These are phyloP conservation scores for Ageneiosus marmoratus DNA, from an alignment of 2,113 vertebrate species.

Conservation along the genomic window DNA sequence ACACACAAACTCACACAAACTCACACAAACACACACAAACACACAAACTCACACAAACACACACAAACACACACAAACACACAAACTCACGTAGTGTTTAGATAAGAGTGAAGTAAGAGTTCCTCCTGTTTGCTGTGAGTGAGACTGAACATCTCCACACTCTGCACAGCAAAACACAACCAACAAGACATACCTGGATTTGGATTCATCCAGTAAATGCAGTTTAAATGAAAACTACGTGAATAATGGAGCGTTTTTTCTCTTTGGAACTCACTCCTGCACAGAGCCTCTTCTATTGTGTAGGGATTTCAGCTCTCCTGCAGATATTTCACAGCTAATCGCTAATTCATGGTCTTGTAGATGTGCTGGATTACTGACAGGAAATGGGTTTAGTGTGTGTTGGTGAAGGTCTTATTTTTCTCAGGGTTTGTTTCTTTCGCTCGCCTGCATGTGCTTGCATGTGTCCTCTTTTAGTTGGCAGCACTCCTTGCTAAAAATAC, in stretches of 20 bases:
- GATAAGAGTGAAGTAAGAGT: background rate
- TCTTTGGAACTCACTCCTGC: too few relatives aligned
- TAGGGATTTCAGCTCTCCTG: background rate
- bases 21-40: background rate
- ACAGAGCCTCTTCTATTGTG: background rate
- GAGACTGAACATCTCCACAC: background rate
- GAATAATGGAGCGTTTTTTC: too few relatives aligned
- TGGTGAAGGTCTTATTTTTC: slow-evolving; percentile 5
- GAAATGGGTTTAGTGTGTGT: background rate
- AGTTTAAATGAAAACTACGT: background rate
- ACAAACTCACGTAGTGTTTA: background rate
- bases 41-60: background rate
- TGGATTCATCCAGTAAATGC: background rate
- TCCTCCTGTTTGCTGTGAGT: background rate
- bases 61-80: background rate
- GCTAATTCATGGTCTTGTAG: background rate
- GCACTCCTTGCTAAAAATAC: slow-evolving; percentile 11
- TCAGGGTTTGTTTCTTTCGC: too few relatives aligned
- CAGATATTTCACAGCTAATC: slow-evolving; percentile 2
- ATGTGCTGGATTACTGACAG: background rate
- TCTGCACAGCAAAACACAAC: background rate
- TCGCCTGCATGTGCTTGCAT: slow-evolving; percentile 3
- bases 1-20: background rate
- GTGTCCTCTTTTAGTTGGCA: slow-evolving; percentile 25
- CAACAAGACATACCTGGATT: background rate